phyloP scores from a whole-genome alignment of 2,888 invertebrate genomes.

The Agonopterix arenella region DNA sequence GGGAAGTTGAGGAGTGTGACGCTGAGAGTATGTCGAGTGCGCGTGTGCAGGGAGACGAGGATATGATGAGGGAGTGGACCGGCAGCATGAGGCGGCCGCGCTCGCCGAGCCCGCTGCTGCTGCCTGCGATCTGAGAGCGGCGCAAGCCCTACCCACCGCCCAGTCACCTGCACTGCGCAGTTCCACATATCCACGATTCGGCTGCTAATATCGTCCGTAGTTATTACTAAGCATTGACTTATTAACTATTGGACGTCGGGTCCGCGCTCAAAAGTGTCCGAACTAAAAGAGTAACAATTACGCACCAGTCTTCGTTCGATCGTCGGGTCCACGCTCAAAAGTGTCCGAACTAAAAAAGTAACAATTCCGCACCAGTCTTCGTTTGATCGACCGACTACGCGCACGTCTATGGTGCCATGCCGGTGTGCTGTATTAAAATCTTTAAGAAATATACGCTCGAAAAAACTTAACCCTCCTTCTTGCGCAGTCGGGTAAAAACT shows the following conservation, averaged over 20 bases:
- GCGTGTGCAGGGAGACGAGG: conserved; percentile 79
- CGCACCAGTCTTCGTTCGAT: too few relatives aligned
- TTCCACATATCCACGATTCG: conserved; percentile 35
- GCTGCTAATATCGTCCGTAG: conserved; percentile 23
- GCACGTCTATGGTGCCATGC: conserved; percentile 3
- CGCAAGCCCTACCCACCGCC: conserved; percentile 15
- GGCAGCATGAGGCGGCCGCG: conserved; percentile 60
- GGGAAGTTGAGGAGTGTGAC: conserved; percentile 73
- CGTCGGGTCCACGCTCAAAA: too few relatives aligned
- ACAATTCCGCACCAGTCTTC: too few relatives aligned
- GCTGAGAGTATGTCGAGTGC: conserved; percentile 77
- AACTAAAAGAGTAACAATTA: too few relatives aligned
- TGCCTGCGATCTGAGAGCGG: conserved; percentile 53
- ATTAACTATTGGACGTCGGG: not conserved
- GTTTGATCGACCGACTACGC: too few relatives aligned
- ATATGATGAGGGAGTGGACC: conserved; percentile 78
- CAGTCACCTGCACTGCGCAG: conserved; percentile 10
- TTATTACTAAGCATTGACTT: conserved; percentile 16
- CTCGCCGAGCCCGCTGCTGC: conserved; percentile 67
- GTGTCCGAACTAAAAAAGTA: too few relatives aligned
- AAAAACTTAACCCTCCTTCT: too few relatives aligned
- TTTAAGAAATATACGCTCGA: too few relatives aligned
- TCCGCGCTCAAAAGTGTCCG: too few relatives aligned
- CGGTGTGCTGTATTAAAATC: conserved; percentile 20
- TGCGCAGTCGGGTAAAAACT: too few relatives aligned